phyloP scores from a whole-genome alignment of 2,113 vertebrate species.

The Odontophorus gujanensis region DNA sequence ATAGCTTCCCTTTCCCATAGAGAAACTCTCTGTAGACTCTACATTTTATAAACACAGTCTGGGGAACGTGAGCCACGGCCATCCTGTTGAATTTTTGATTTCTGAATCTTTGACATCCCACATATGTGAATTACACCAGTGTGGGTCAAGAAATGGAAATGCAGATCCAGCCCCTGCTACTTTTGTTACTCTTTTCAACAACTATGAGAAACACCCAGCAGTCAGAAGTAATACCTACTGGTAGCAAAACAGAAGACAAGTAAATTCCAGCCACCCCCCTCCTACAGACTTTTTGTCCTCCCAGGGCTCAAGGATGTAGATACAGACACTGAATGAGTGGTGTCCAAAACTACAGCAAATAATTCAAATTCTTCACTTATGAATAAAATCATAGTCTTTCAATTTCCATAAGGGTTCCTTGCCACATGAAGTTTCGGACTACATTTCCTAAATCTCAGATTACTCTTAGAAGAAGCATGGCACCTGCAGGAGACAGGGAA shows the following conservation, averaged over 20 bases:
- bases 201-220: not conserved
- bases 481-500: not conserved
- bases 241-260: not conserved
- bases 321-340: not conserved
- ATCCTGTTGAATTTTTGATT: not conserved
- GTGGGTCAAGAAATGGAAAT: not conserved
- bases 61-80: not conserved
- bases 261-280: not conserved
- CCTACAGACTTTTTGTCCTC: not conserved
- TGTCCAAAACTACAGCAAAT: not conserved
- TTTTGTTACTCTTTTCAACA: not conserved
- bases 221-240: not conserved
- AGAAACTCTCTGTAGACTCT: not conserved
- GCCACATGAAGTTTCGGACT: not conserved
- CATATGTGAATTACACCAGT: fast-evolving
- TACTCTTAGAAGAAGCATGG: not conserved
- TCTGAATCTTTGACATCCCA: not conserved
- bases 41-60: not conserved
- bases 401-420: not conserved
- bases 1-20: not conserved
- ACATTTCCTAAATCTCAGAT: not conserved
- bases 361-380: not conserved
- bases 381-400: not conserved
- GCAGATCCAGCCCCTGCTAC: too few species aligned
- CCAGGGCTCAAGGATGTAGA: not conserved